These are phyloP conservation scores for Diaperis boleti DNA, from an alignment of 2,888 invertebrate genomes.

Conservation along the genomic window DNA sequence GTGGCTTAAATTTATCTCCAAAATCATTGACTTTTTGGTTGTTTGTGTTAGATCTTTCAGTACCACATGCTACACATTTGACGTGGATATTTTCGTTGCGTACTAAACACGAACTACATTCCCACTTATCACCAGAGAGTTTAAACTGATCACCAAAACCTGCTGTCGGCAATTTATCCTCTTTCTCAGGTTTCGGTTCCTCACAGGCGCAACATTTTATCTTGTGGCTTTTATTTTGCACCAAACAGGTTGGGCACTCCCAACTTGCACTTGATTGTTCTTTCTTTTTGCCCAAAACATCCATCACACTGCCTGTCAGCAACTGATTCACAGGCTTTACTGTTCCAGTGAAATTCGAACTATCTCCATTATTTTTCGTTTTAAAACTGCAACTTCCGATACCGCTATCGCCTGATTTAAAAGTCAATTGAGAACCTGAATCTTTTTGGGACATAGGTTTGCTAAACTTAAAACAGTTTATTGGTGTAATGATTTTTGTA, in stretches of 20 bases:
- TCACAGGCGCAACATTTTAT: constrained; percentile 70
- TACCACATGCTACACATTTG: constrained; percentile 70
- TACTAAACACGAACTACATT: constrained; percentile 70
- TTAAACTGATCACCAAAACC: constrained; percentile 58
- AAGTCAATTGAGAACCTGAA: constrained; percentile 34
- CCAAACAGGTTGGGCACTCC: constrained; percentile 73
- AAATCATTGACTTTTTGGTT: constrained; percentile 32
- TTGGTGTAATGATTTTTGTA: constrained; percentile 64
- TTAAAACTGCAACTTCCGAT: constrained; percentile 43
- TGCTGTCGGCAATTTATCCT: no score
- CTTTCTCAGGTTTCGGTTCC: constrained; percentile 48
- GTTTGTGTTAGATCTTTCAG: constrained; percentile 46
- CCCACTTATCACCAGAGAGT: constrained; percentile 64
- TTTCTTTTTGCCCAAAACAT: constrained; percentile 58
- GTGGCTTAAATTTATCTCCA: constrained; percentile 68
- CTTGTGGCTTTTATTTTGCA: constrained; percentile 67
- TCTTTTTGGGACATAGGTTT: constrained; percentile 66
- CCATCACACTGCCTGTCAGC: constrained; percentile 66
- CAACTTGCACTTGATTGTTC: constrained; percentile 60
- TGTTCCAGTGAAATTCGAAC: constrained; percentile 34
- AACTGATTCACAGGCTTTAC: constrained; percentile 54
- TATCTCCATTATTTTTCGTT: constrained; percentile 50
- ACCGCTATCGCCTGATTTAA: constrained; percentile 8
- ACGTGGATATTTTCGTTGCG: constrained; percentile 65
- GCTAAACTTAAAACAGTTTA: constrained; percentile 72